phyloP scores from a whole-genome alignment of 2,888 invertebrate genomes.

The Gari tellinella region DNA sequence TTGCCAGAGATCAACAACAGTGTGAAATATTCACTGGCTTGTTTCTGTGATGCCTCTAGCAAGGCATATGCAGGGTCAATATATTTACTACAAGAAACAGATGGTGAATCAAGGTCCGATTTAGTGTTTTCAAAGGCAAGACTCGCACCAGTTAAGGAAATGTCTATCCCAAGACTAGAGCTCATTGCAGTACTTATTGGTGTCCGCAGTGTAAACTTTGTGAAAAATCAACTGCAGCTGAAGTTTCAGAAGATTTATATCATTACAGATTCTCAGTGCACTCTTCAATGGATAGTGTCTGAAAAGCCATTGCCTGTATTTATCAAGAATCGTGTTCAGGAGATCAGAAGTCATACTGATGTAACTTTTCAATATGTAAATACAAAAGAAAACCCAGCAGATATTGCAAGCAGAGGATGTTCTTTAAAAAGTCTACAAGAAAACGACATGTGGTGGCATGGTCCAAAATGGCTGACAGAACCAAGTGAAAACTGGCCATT shows the following conservation, averaged over 20 bases:
- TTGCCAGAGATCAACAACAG: too few relatives aligned
- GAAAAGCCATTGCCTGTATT: slow-evolving; percentile 19
- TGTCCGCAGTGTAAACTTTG: slow-evolving; percentile 7
- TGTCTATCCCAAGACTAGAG: too few relatives aligned
- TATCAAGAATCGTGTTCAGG: slow-evolving; percentile 12
- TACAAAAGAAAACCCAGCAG: slow-evolving; percentile 27
- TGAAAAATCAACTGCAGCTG: slow-evolving; percentile 4
- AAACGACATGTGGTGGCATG: slow-evolving; percentile 19
- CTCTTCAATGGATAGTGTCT: slow-evolving; percentile 10
- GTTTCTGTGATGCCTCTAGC: slow-evolving; percentile 26
- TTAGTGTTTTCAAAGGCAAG: too few relatives aligned
- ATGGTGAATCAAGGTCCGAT: neutral
- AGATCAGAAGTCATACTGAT: neutral
- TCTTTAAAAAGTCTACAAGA: neutral
- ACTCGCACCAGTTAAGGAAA: too few relatives aligned
- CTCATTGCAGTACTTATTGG: slow-evolving; percentile 28
- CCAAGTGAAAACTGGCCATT: neutral
- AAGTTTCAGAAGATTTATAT: neutral
- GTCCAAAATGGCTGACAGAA: slow-evolving; percentile 21
- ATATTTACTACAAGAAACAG: slow-evolving; percentile 22
- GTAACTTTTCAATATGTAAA: slow-evolving; percentile 2
- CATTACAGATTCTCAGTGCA: slow-evolving; percentile 17
- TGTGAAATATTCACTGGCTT: too few relatives aligned
- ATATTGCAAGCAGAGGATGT: slow-evolving; percentile 15
- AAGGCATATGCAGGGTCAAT: slow-evolving; percentile 20